Percentiles rank a stretch among this genome's conserved stretches.
phyloP scores from a whole-genome alignment of 2,888 invertebrate species.

The Acronicta leporina region DNA sequence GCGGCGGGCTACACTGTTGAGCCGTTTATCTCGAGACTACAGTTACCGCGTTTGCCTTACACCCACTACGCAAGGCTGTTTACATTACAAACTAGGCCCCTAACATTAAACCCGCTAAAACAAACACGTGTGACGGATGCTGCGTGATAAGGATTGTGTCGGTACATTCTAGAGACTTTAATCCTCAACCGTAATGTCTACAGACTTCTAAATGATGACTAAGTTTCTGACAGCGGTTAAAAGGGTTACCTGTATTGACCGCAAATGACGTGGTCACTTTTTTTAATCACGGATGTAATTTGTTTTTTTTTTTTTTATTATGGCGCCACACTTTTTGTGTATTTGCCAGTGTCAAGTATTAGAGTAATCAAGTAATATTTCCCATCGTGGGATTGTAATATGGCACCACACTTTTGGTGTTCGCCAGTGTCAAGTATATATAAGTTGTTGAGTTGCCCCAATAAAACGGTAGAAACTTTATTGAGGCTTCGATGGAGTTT shows the following conservation, averaged over 20 bases:
- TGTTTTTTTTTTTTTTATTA: no score
- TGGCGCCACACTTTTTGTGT: no score
- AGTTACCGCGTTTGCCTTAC: slow-evolving; percentile 70
- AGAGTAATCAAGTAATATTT: no score
- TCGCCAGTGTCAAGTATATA: no score
- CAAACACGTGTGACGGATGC: slow-evolving; percentile 35
- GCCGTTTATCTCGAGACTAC: slow-evolving; percentile 72
- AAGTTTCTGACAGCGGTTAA: slow-evolving; percentile 1
- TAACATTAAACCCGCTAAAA: slow-evolving; percentile 40
- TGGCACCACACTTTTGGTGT: no score
- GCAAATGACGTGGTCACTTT: slow-evolving; percentile 7
- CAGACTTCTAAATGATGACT: neutral
- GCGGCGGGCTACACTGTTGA: slow-evolving; percentile 52
- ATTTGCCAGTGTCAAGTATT: no score
- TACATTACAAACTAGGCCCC: slow-evolving; percentile 58
- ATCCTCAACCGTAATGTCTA: neutral
- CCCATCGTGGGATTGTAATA: no score
- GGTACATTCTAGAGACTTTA: neutral
- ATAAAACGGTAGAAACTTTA: no score
- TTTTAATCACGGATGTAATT: slow-evolving; percentile 6
- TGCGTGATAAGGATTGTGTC: slow-evolving; percentile 31
- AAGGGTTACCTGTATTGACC: slow-evolving; percentile 6
- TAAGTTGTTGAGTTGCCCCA: no score
- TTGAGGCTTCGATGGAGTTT: no score
- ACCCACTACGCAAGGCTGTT: slow-evolving; percentile 69